Evolutionary conservation across 2,797 vertebrate genomes (phyloP).

Genomic region (Ambastaia sidthimunki): DNA sequence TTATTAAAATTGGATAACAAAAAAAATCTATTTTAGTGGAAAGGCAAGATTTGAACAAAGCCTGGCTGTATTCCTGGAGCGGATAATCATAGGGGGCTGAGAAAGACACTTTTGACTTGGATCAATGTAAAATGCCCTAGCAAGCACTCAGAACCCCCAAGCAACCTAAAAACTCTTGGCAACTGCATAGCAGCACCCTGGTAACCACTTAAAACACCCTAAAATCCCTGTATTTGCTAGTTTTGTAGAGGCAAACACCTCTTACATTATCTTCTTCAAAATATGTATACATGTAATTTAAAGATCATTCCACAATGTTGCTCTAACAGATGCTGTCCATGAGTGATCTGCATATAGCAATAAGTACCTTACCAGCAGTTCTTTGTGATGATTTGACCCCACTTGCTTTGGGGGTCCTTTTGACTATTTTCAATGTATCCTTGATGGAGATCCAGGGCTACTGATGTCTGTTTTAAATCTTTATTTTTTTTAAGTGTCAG

Average conservation of each 20-base stretch:
- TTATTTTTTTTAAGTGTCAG: not conserved
- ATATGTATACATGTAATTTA: not conserved
- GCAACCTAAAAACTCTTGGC: not conserved
- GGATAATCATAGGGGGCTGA: no score
- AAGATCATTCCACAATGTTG: not conserved
- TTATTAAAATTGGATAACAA: not conserved
- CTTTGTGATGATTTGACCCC: slow-evolving; percentile 4
- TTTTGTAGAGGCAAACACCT: no score
- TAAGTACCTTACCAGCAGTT: slow-evolving; percentile 2
- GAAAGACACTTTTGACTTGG: no score
- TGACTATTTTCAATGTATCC: not conserved
- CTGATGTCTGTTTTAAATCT: slow-evolving; percentile 11
- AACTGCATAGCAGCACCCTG: not conserved
- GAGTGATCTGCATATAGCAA: slow-evolving; percentile 24
- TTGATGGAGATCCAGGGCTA: not conserved
- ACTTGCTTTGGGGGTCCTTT: not conserved
- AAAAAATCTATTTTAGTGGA: not conserved
- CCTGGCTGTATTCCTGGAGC: no score
- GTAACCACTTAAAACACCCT: not conserved
- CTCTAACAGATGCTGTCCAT: not conserved
- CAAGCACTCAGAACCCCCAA: not conserved
- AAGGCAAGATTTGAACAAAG: no score
- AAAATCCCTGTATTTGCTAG: no score
- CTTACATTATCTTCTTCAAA: no score
- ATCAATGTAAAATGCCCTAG: no score